phyloP scores from a whole-genome alignment of 2,113 vertebrate genomes.

The Limnothrissa miodon region DNA sequence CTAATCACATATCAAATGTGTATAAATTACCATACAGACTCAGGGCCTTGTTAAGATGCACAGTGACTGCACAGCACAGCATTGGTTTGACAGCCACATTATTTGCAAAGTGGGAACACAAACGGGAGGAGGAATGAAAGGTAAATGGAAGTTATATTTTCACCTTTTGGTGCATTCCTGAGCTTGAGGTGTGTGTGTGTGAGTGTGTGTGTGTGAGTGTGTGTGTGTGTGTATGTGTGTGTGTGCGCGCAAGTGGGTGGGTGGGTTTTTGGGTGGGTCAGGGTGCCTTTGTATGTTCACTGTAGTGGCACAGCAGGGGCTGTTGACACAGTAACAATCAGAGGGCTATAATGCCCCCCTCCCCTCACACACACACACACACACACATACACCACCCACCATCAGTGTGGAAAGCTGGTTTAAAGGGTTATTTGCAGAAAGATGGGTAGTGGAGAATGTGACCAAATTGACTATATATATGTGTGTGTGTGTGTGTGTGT shows the following conservation, averaged over 20 bases:
- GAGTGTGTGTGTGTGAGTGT: not conserved
- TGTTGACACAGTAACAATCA: slow-evolving; percentile 30
- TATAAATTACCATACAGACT: too few species aligned
- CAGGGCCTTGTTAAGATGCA: too few species aligned
- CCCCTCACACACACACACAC: not conserved
- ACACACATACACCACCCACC: not conserved
- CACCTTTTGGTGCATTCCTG: not conserved
- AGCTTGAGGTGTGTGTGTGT: not conserved
- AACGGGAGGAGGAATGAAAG: not conserved
- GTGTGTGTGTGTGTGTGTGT: not conserved
- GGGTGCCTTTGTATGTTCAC: not conserved
- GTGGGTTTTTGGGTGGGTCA: not conserved
- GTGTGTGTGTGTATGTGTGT: not conserved
- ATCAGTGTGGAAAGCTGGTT: not conserved
- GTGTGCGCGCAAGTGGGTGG: not conserved
- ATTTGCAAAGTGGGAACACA: not conserved
- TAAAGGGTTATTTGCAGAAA: not conserved
- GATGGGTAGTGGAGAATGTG: too few species aligned
- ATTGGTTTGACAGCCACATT: not conserved
- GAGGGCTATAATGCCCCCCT: not conserved
- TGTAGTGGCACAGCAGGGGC: slow-evolving; percentile 17
- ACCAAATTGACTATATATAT: too few species aligned
- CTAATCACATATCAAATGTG: too few species aligned
- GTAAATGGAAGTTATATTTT: not conserved
- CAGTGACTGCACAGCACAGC: too few species aligned